These are phyloP conservation scores for Tinamus major DNA, from an alignment of 2,797 vertebrate species.

Conservation along the genomic window DNA sequence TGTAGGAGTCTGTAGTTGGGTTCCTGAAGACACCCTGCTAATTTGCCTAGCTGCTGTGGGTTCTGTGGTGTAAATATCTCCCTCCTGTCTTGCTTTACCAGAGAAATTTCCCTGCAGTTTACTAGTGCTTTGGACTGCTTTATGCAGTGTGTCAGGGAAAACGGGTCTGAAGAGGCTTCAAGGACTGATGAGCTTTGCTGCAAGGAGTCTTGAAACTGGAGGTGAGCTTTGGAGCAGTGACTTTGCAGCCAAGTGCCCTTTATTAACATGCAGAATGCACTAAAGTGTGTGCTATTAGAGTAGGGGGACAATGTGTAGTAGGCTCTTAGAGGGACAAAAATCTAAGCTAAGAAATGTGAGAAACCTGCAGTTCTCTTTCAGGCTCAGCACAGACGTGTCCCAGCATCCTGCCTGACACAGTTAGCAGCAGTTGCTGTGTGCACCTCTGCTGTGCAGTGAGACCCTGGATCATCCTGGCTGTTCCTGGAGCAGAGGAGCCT, in stretches of 20 bases:
- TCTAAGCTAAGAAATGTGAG: not conserved
- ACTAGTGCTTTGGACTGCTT: not conserved
- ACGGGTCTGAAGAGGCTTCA: slow-evolving; percentile 46
- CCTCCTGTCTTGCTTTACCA: not conserved
- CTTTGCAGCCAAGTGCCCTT: slow-evolving; percentile 28
- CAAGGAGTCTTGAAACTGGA: slow-evolving; percentile 45
- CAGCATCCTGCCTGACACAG: fast-evolving
- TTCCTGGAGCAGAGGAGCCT: not conserved
- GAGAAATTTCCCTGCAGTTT: not conserved
- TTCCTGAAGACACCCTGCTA: not conserved
- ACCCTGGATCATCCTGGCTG: not conserved
- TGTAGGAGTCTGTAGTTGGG: not conserved
- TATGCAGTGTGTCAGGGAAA: slow-evolving; percentile 30
- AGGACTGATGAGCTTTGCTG: slow-evolving; percentile 52
- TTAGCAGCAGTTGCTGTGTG: not conserved
- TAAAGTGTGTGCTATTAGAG: not conserved
- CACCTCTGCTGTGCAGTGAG: fast-evolving
- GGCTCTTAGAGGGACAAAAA: not conserved
- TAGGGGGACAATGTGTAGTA: not conserved
- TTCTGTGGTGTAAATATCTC: not conserved
- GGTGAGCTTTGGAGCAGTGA: slow-evolving; percentile 56
- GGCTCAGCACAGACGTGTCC: not conserved
- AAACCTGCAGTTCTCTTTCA: not conserved
- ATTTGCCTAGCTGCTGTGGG: not conserved
- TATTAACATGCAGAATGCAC: slow-evolving; percentile 45